Percentiles rank a stretch among this genome's conserved stretches.
Conservation (phyloP, 1,140 invertebrate genomes). For the Bombus superbus region DNA sequence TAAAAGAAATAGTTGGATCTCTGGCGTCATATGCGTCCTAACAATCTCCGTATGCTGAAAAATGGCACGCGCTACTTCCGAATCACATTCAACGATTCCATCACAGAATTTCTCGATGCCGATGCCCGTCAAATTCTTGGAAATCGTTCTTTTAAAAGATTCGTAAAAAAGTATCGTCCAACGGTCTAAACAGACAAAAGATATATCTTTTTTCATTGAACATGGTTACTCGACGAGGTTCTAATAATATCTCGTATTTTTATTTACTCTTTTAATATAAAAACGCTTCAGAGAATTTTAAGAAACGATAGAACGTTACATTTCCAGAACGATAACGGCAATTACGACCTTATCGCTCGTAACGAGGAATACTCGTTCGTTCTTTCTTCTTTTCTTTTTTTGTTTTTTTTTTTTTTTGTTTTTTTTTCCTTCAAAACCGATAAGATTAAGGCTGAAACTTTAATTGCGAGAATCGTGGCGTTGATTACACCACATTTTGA, state of each 20-base stretch:
- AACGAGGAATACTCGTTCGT: not conserved
- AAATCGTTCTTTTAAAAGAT: not conserved
- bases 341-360: constrained; percentile 6
- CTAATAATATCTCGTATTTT: too few species aligned
- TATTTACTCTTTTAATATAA: too few species aligned
- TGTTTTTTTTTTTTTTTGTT: not conserved
- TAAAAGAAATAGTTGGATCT: constrained; percentile 83
- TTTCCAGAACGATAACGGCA: constrained; percentile 35
- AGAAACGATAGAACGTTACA: constrained; percentile 16
- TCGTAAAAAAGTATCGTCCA: not conserved
- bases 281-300: not conserved
- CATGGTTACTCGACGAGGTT: not conserved
- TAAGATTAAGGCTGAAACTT: not conserved
- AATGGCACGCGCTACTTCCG: constrained; percentile 49
- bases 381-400: not conserved
- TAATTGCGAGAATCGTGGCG: not conserved
- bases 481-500: not conserved
- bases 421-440: not conserved
- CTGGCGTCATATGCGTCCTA: constrained; percentile 83
- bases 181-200: constrained; percentile 14
- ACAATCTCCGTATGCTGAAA: constrained; percentile 66
- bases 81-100: not conserved
- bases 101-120: not conserved
- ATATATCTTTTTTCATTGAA: not conserved
- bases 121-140: not conserved